These are phyloP conservation scores for Bicyclus anynana DNA, from an alignment of 1,140 invertebrate genomes.

Conservation along the genomic window DNA sequence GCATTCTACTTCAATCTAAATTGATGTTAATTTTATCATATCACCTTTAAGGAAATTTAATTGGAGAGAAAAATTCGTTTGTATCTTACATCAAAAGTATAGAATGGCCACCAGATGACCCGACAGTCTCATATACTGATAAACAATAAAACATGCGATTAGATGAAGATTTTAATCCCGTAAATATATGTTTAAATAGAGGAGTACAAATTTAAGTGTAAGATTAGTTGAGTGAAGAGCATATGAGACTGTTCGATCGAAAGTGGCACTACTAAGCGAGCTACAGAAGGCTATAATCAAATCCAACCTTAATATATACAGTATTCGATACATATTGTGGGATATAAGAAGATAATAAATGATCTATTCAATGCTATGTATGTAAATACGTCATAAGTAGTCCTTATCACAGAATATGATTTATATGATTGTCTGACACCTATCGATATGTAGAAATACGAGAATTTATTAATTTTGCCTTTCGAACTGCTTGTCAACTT, in stretches of 20 bases:
- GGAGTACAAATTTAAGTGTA: constrained; percentile 9
- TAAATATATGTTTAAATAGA: constrained; percentile 1
- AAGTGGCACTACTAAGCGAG: constrained; percentile 61
- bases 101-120: constrained; percentile 55
- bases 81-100: constrained; percentile 53
- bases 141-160: background rate
- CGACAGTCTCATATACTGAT: constrained; percentile 37
- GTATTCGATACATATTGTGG: constrained; percentile 9
- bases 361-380: constrained; percentile 27
- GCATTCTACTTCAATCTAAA: constrained; percentile 46
- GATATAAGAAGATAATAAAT: constrained; percentile 37
- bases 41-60: constrained; percentile 45
- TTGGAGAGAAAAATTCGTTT: constrained; percentile 57
- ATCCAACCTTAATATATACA: constrained; percentile 62
- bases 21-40: constrained; percentile 48
- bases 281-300: constrained; percentile 67
- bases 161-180: constrained; percentile 1
- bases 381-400: constrained; percentile 59
- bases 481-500: background rate
- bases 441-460: constrained; percentile 55
- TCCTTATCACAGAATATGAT: constrained; percentile 72
- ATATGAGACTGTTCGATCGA: constrained; percentile 41
- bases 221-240: constrained; percentile 3
- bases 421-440: constrained; percentile 51
- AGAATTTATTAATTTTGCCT: background rate